Conservation (phyloP, 2,888 invertebrate genomes). For the Chrysotoxum bicinctum region DNA sequence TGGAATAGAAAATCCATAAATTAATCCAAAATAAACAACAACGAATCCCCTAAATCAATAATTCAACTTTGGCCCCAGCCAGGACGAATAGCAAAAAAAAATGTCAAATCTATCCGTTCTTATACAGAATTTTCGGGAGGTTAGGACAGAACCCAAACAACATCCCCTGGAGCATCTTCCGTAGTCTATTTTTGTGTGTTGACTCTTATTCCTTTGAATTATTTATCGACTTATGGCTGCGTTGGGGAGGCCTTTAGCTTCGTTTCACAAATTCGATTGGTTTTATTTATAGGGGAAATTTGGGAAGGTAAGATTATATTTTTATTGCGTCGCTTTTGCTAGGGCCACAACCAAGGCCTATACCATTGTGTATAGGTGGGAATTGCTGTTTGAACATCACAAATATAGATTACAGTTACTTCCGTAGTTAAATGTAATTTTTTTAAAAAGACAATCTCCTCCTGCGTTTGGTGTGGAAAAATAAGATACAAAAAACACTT, state of each 20-base stretch:
- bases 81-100: not conserved
- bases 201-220: slow-evolving; percentile 41
- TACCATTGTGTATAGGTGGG: not conserved
- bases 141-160: not conserved
- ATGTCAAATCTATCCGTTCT: slow-evolving; percentile 12
- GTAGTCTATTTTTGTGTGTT: slow-evolving; percentile 39
- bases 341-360: not conserved
- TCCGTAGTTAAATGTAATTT: no score
- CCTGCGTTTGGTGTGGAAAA: no score
- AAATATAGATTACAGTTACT: no score
- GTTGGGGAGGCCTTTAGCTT: slow-evolving; percentile 1
- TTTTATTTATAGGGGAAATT: slow-evolving; percentile 13
- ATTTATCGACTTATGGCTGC: slow-evolving; percentile 29
- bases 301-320: not conserved
- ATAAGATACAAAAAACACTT: no score
- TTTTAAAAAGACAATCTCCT: no score
- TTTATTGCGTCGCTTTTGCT: not conserved
- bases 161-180: slow-evolving; percentile 12
- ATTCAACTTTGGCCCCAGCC: slow-evolving; percentile 40
- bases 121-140: not conserved
- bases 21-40: slow-evolving; percentile 61
- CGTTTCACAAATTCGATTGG: slow-evolving; percentile 12
- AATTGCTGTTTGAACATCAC: no score
- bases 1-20: slow-evolving; percentile 53
- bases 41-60: slow-evolving; percentile 54